These are phyloP conservation scores for Drosophila bifasciata DNA, from an alignment of 1,140 invertebrate species.

Conservation along the genomic window DNA sequence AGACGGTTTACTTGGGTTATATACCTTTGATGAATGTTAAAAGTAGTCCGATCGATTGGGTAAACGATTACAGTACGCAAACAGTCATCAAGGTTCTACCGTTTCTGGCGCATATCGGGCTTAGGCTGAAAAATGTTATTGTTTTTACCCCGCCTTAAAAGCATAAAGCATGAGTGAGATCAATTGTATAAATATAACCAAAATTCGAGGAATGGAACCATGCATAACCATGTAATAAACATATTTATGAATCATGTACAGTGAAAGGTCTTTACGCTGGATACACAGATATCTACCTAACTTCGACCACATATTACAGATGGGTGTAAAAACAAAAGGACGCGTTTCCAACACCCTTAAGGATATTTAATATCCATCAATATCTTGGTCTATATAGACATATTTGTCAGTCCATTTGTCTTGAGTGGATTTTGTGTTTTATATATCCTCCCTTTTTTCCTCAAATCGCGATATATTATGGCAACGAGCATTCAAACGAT, in stretches of 20 bases:
- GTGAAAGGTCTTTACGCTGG: background rate
- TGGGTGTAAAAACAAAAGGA: too few species aligned
- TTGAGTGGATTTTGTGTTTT: too few species aligned
- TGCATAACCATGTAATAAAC: background rate
- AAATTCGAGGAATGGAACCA: constrained; percentile 13
- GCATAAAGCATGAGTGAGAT: background rate
- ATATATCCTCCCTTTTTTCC: too few species aligned
- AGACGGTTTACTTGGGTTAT: constrained; percentile 13
- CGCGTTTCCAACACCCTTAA: too few species aligned
- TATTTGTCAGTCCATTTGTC: too few species aligned
- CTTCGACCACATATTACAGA: too few species aligned
- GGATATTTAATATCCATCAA: too few species aligned
- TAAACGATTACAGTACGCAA: constrained; percentile 33
- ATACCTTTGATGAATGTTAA: constrained; percentile 29
- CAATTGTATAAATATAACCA: constrained; percentile 44
- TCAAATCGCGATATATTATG: too few species aligned
- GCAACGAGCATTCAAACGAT: too few species aligned
- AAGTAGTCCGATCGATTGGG: constrained; percentile 5
- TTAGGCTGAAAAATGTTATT: background rate
- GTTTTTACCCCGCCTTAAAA: background rate
- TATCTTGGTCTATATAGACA: too few species aligned
- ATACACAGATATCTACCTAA: too few species aligned
- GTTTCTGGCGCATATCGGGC: background rate
- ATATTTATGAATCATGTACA: constrained; percentile 19
- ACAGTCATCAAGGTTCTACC: constrained; percentile 14